Evolutionary conservation across 2,888 invertebrate species (phyloP).

Genomic region (Ethmia dodecea): DNA sequence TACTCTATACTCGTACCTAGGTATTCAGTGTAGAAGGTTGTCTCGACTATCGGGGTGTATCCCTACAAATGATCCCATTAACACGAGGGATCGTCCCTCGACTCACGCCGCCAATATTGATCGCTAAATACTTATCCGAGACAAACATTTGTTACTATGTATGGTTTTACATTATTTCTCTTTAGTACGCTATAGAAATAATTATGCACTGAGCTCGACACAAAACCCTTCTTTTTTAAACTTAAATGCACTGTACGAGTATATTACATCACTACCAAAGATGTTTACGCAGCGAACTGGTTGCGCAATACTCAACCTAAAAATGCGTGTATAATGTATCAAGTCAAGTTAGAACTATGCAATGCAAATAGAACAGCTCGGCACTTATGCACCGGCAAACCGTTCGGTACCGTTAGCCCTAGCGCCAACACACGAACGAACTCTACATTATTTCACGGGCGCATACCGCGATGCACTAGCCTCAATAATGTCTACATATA

Average conservation of each 20-base stretch:
- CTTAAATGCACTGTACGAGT: too few species aligned
- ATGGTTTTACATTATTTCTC: too few species aligned
- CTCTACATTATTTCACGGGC: conserved; percentile 45
- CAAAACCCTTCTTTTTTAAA: too few species aligned
- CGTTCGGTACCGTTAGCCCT: conserved; percentile 52
- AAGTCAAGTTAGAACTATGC: conserved; percentile 38
- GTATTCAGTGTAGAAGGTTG: conserved; percentile 12
- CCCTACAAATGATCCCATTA: conserved; percentile 52
- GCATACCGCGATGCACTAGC: conserved; percentile 37
- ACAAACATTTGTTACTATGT: too few species aligned
- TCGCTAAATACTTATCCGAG: conserved; percentile 21
- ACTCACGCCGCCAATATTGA: conserved; percentile 44
- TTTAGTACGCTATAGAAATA: too few species aligned
- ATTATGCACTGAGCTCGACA: too few species aligned
- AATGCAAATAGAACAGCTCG: conserved; percentile 47
- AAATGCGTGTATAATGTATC: conserved; percentile 30
- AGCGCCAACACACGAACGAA: conserved; percentile 35
- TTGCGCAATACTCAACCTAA: conserved; percentile 12
- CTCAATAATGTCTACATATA: neutral
- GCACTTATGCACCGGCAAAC: conserved; percentile 46
- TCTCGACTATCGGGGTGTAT: conserved; percentile 15
- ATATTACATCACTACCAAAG: conserved; percentile 7
- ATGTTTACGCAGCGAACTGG: conserved; percentile 5
- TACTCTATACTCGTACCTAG: too few species aligned
- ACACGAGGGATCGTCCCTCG: conserved; percentile 45